phyloP scores from a whole-genome alignment of 2,888 invertebrate species.

The Pachycephus smyrnensis region DNA sequence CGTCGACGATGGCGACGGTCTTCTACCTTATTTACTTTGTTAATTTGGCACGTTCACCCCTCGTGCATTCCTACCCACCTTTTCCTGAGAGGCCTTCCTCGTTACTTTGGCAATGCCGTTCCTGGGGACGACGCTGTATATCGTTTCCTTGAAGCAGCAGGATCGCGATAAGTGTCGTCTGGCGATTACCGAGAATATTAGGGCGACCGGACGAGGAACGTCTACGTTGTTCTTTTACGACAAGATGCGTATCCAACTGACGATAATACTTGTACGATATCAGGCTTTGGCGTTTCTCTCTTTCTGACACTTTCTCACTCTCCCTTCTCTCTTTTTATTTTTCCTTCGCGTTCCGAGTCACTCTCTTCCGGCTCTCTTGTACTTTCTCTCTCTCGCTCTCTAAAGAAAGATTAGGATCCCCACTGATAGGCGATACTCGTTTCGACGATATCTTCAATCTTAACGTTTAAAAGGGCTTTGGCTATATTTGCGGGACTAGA shows the following conservation, averaged over 20 bases:
- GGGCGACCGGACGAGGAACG: background rate
- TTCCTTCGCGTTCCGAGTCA: background rate
- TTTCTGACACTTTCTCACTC: background rate
- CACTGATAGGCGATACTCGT: background rate
- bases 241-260: background rate
- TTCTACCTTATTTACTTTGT: background rate
- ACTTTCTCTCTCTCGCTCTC: background rate
- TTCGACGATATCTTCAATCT: background rate
- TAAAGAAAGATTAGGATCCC: background rate
- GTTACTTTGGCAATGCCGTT: background rate
- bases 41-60: background rate
- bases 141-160: background rate
- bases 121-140: background rate
- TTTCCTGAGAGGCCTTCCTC: background rate
- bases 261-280: background rate
- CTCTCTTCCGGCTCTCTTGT: background rate
- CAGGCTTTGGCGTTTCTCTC: background rate
- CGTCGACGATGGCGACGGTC: background rate
- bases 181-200: background rate
- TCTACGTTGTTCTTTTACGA: background rate
- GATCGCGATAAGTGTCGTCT: background rate
- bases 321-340: slow-evolving; percentile 7
- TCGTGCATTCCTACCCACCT: background rate
- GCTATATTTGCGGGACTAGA: slow-evolving; percentile 1
- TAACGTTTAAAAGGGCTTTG: background rate